Evolutionary conservation across 2,113 vertebrate genomes (phyloP).

Genomic region (Sciurus niger): DNA sequence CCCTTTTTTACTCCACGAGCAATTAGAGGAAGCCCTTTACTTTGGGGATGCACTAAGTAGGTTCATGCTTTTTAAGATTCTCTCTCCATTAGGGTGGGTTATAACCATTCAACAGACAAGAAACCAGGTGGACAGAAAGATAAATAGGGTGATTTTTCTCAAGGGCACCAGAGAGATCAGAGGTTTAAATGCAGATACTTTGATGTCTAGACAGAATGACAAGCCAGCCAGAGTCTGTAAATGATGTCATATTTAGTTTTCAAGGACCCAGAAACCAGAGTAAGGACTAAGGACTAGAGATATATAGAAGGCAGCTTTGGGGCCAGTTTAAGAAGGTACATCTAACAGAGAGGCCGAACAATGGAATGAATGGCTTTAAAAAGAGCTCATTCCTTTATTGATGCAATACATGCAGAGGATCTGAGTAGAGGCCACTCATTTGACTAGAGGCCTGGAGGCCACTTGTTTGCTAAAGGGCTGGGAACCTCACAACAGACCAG

Average conservation of each 20-base stretch:
- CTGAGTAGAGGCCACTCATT: neutral
- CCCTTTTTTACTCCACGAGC: neutral
- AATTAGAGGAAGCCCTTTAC: constrained; percentile 17
- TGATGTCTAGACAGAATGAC: constrained; percentile 23
- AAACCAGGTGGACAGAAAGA: neutral
- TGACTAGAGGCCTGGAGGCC: neutral
- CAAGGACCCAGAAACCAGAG: neutral
- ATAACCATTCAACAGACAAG: neutral
- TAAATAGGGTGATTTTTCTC: neutral
- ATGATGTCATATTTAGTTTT: constrained; percentile 20
- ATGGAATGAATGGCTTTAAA: neutral
- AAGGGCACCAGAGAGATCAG: neutral
- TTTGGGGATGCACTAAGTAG: neutral
- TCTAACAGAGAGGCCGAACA: neutral
- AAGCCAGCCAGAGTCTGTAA: constrained; percentile 26
- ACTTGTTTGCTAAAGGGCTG: neutral
- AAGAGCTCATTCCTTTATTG: neutral
- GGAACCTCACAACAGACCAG: neutral
- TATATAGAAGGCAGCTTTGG: constrained; percentile 33
- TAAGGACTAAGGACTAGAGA: neutral
- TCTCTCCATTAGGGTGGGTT: neutral
- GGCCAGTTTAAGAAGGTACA: neutral
- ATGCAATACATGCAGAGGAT: rapidly evolving
- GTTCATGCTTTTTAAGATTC: neutral
- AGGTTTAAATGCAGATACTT: neutral